Evolutionary conservation across 2,113 vertebrate genomes (phyloP).

Genomic region (Orientallactaga bullata): DNA sequence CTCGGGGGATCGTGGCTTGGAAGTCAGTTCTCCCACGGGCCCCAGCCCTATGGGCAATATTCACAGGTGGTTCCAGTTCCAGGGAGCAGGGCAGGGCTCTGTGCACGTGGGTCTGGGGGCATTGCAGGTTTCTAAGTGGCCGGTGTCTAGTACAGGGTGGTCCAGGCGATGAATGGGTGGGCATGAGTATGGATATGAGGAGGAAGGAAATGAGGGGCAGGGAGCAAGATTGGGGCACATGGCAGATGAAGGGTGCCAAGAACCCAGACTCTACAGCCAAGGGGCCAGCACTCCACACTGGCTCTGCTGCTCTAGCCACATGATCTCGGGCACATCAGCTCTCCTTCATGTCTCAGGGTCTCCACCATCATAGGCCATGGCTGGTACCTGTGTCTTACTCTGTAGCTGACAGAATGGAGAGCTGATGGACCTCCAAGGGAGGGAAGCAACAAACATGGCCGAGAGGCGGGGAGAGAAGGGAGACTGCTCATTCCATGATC

Average conservation of each 20-base stretch:
- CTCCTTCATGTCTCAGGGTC: neutral
- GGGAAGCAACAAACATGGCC: too few species aligned
- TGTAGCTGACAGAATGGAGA: neutral
- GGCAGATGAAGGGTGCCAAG: neutral
- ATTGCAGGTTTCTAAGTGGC: neutral
- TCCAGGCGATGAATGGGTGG: neutral
- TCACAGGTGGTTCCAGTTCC: neutral
- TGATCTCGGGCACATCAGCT: neutral
- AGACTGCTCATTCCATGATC: neutral
- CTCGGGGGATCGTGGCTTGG: neutral
- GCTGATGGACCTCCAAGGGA: neutral
- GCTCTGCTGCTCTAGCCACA: neutral
- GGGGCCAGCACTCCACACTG: neutral
- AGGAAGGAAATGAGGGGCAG: neutral
- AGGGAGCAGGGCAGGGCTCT: neutral
- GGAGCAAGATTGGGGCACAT: rapidly evolving
- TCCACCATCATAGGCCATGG: neutral
- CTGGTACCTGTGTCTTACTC: neutral
- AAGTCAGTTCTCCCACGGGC: slow-evolving; percentile 21
- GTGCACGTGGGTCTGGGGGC: neutral
- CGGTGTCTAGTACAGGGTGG: neutral
- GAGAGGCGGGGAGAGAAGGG: neutral
- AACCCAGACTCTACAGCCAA: neutral
- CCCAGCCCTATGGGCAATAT: neutral
- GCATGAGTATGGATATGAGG: neutral